Evolutionary conservation across 2,888 invertebrate species (phyloP), one percentile per base, ranked within the genome.

Genomic region (Orchestes rusci): DNA sequence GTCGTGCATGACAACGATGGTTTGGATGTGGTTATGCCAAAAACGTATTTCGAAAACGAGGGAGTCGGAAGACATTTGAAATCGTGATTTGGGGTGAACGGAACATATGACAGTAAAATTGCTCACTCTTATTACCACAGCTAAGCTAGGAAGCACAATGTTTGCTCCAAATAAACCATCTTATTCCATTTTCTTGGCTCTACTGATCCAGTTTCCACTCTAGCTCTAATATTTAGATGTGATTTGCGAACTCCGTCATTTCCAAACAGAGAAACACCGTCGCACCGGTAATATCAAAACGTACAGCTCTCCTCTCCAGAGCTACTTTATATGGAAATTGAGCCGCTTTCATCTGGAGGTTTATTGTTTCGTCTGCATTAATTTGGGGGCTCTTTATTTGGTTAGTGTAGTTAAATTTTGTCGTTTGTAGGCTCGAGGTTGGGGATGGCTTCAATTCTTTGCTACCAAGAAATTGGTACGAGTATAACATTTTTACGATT

Each of bases 321-420:
- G 48, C 48, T 38, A 44, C 48, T 48, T 48, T 44, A 48, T 48
- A 48, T 48, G 48, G 44, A 48, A 48, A 48, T 48, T 48, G 48
- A 36, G 30, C 27, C 48, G 48, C 44, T 48, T 48, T 48, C 48
- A 48, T 48, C 44, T 38, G 40, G 38, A 33, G 48, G 46, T 48
- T 49, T 52, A 52, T 49, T 52, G 51, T 52, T 52, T 52, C 46
- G 51, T 48, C 46, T 49, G 51, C 49, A 49, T 52, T 46, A 52
- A 52, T 52, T 52, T 49, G 19, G 43, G 39, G 41, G 36, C 42
- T 42, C 48, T 43, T 45, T 40, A 44, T 43, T 48, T 44, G 48
- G 43, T 48, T 48, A 48, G 40, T 48, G 48, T 48, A 44, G 44
- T 48, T 48, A 48, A 48, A 44, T 48, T 48, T 48, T 41, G 48